Conservation (phyloP, 2,888 invertebrate species). For the Nyleta sp. region DNA sequence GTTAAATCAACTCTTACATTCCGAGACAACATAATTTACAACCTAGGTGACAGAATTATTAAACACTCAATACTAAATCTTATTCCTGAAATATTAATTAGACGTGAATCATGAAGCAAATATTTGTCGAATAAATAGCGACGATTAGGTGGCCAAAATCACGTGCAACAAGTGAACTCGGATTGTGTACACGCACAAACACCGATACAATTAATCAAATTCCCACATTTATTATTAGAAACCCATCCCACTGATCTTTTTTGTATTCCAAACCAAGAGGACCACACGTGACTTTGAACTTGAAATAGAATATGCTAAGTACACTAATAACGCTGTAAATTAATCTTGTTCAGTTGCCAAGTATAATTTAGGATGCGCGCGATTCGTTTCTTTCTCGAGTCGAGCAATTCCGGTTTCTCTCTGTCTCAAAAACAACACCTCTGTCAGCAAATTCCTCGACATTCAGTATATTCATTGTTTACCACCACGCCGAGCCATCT, state of each 20-base stretch:
- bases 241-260: too few relatives aligned
- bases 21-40: not conserved
- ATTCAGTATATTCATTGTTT: not conserved
- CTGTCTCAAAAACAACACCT: too few relatives aligned
- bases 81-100: constrained; percentile 7
- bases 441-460: too few relatives aligned
- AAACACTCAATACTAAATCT: constrained; percentile 1
- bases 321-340: not conserved
- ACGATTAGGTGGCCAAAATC: not conserved
- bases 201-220: not conserved
- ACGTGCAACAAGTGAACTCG: too few relatives aligned
- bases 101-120: constrained; percentile 8
- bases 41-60: constrained; percentile 9
- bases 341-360: not conserved
- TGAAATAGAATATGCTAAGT: not conserved
- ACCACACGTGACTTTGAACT: not conserved
- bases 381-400: not conserved
- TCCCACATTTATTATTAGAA: too few relatives aligned
- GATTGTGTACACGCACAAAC: not conserved
- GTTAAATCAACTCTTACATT: too few relatives aligned
- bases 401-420: too few relatives aligned
- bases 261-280: not conserved
- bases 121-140: constrained; percentile 3
- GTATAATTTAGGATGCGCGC: not conserved
- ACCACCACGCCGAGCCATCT: not conserved